Percentiles rank a stretch among this genome's conserved stretches.
phyloP scores from a whole-genome alignment of 2,888 invertebrate species.

The Anticlea derivata region DNA sequence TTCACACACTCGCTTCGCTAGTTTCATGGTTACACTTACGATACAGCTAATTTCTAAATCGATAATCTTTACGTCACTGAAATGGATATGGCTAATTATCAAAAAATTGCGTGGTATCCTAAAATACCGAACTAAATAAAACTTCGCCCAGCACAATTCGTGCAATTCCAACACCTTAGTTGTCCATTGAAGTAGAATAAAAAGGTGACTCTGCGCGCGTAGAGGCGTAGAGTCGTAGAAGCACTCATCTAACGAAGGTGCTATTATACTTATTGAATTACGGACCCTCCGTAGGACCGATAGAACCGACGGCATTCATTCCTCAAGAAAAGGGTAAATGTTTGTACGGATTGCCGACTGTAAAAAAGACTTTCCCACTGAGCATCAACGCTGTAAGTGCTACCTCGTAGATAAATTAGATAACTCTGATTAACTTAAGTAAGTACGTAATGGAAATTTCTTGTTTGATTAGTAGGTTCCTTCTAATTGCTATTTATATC shows the following conservation, averaged over 20 bases:
- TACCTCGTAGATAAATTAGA: background rate
- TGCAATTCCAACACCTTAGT: constrained; percentile 11
- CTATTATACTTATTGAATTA: constrained; percentile 50
- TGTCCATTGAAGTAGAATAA: constrained; percentile 27
- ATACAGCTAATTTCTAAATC: constrained; percentile 19
- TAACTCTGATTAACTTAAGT: too few species aligned
- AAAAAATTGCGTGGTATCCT: constrained; percentile 32
- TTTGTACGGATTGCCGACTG: constrained; percentile 30
- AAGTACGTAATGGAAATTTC: too few species aligned
- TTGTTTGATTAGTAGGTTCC: too few species aligned
- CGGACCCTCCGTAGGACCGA: constrained; percentile 37
- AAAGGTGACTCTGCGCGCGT: constrained; percentile 36
- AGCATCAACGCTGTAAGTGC: background rate
- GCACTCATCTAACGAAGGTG: constrained; percentile 33
- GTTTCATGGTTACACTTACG: too few species aligned
- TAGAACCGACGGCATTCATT: constrained; percentile 39
- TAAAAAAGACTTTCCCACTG: background rate
- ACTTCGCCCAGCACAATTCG: constrained; percentile 5
- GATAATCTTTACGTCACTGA: constrained; percentile 25
- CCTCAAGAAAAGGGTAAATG: constrained; percentile 39
- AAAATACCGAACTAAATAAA: constrained; percentile 10
- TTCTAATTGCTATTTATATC: too few species aligned
- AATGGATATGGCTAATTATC: constrained; percentile 67
- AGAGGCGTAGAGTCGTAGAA: too few species aligned
- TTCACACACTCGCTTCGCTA: too few species aligned